Percentiles rank a stretch among this genome's conserved stretches.
These are phyloP conservation scores for Drosophila ustulata DNA, from an alignment of 2,888 invertebrate species.

Conservation along the genomic window DNA sequence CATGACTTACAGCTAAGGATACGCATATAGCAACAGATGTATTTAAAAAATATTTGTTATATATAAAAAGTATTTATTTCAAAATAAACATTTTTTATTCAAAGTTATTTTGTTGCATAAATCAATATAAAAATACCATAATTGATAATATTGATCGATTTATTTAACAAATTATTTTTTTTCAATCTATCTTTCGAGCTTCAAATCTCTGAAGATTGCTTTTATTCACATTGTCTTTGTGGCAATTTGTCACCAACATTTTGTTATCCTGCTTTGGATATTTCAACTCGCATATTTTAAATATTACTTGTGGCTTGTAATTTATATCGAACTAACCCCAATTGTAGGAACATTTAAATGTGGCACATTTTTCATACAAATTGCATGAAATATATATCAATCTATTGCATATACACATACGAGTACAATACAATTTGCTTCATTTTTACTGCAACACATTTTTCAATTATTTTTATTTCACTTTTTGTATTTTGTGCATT, in stretches of 20 bases:
- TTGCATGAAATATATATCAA: slow-evolving; percentile 45
- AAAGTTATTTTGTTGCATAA: too few relatives aligned
- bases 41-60: background rate
- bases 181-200: background rate
- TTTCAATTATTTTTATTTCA: slow-evolving; percentile 61
- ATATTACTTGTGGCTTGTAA: slow-evolving; percentile 10
- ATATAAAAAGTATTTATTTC: background rate
- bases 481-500: slow-evolving; percentile 40
- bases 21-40: background rate
- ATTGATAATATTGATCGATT: too few relatives aligned
- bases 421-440: slow-evolving; percentile 40
- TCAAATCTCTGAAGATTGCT: background rate
- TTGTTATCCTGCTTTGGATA: too few relatives aligned
- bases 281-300: background rate
- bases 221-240: background rate
- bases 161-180: background rate
- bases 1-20: slow-evolving; percentile 24
- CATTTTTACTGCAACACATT: slow-evolving; percentile 74
- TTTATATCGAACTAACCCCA: slow-evolving; percentile 32
- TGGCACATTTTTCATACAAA: slow-evolving; percentile 44
- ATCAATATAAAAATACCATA: too few relatives aligned
- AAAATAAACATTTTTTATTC: background rate
- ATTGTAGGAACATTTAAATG: slow-evolving; percentile 30
- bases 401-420: slow-evolving; percentile 5
- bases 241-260: background rate